Evolutionary conservation across 1,140 invertebrate species (phyloP).

Genomic region (Leptinotarsa lineolata): DNA sequence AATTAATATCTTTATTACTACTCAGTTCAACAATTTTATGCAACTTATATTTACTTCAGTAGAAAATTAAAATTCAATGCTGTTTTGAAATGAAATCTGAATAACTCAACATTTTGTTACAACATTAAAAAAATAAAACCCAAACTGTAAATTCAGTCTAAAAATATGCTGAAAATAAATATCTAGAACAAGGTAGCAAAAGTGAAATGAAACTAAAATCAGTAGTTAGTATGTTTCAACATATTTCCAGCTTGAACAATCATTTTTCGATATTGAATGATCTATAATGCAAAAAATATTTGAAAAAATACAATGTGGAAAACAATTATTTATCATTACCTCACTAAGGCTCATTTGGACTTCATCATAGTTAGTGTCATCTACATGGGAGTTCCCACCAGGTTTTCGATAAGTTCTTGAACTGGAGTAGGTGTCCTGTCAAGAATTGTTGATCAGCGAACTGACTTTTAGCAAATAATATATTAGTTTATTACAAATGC

Average conservation of each 20-base stretch:
- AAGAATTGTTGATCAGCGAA: constrained; percentile 51
- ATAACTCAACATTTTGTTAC: too few relatives aligned
- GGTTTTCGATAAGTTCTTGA: constrained; percentile 36
- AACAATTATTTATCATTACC: constrained; percentile 54
- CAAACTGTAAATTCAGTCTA: neutral
- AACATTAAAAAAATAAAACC: too few relatives aligned
- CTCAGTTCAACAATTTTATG: too few relatives aligned
- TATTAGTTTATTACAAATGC: constrained; percentile 22
- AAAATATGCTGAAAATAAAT: neutral
- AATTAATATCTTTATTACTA: too few relatives aligned
- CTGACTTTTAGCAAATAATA: constrained; percentile 46
- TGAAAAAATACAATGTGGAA: constrained; percentile 7
- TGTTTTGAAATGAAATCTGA: too few relatives aligned
- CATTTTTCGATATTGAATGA: neutral
- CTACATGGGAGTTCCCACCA: constrained; percentile 16
- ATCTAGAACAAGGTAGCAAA: neutral
- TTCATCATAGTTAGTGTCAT: constrained; percentile 62
- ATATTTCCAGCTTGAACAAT: neutral
- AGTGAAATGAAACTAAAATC: neutral
- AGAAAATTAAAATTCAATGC: too few relatives aligned
- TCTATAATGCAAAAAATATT: neutral
- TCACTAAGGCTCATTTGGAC: constrained; percentile 66
- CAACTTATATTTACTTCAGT: too few relatives aligned
- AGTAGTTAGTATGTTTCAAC: neutral
- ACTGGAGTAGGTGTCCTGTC: constrained; percentile 44